These are phyloP conservation scores for Pheosia gnoma DNA, from an alignment of 2,888 invertebrate species.

Conservation along the genomic window DNA sequence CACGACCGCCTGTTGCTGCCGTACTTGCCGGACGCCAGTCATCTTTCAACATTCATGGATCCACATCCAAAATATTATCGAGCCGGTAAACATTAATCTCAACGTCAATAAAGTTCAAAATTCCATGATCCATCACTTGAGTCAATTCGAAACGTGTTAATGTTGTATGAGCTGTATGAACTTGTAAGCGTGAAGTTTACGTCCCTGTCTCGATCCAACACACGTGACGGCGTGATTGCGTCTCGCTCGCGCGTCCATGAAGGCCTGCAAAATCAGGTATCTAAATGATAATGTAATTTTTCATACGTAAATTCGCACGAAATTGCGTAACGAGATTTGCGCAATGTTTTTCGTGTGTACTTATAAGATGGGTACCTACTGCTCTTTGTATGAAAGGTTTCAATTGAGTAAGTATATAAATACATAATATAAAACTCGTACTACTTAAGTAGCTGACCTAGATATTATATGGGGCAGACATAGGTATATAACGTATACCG, in stretches of 20 bases:
- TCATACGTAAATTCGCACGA: conserved; percentile 33
- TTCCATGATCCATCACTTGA: conserved; percentile 21
- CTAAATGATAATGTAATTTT: conserved; percentile 37
- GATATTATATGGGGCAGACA: too few relatives aligned
- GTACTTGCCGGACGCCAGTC: conserved; percentile 69
- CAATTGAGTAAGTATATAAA: too few relatives aligned
- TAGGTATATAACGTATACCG: too few relatives aligned
- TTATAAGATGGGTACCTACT: too few relatives aligned
- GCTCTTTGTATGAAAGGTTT: too few relatives aligned
- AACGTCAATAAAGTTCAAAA: conserved; percentile 25
- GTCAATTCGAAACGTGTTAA: conserved; percentile 35
- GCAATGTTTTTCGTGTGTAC: conserved; percentile 12
- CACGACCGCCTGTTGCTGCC: conserved; percentile 78
- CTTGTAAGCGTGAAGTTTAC: conserved; percentile 47
- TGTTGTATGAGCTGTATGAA: conserved; percentile 43
- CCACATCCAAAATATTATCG: conserved; percentile 54
- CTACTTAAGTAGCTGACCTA: too few relatives aligned
- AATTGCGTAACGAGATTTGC: conserved; percentile 30
- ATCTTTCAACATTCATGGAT: conserved; percentile 48
- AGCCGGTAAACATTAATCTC: conserved; percentile 31
- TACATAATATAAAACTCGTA: too few relatives aligned
- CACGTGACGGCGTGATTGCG: conserved; percentile 52
- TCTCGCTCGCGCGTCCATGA: conserved; percentile 67
- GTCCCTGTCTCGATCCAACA: conserved; percentile 47
- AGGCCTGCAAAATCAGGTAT: conserved; percentile 68